Evolutionary conservation across 2,888 invertebrate species (phyloP), one percentile per base, ranked within the genome.

Genomic region (Harpalus rubripes): DNA sequence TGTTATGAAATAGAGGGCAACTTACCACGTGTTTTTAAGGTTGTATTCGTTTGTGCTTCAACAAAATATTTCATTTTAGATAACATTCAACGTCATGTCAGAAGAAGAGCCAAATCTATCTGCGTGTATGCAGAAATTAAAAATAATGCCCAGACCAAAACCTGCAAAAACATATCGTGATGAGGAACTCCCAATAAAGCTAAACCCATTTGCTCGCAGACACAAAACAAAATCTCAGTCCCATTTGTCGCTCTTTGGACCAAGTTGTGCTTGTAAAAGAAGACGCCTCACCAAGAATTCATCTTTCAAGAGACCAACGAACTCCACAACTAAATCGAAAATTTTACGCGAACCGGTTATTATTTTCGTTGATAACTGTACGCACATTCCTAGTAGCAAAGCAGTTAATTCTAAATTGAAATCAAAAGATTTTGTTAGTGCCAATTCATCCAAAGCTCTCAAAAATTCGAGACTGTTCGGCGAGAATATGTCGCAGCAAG

Each of bases 271-370:
- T 86, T 86, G 59, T 89, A 88, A 85, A 89, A 89, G 85, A 81
- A 76, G 39, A 85, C 87, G 39, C 85, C 87, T 52, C 87, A 86
- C 44, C 86, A 90, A 16, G 90, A 89, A 86, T 90, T 89, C 85
- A 90, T 88, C 87, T 84, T 90, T 89, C 87, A 90, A 90, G 88
- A 89, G 87, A 85, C 88, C 86, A 86, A 87, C 86, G 92, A 92
- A 90, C 92, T 91, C 87, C 92, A 91, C 88, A 59, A 86, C 76
- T 59, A 89, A 88, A 85, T 91, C 90, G 86, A 93, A 92, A 90
- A 89, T 94, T 85, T 89, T 94, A 44, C 93, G 92, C 87, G 93
- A 94, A 87, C 94, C 94, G 52, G 91, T 93, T 76, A 89, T 94
- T 86, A 93, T 93, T 88, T 90, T 93, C 86, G 89, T 93, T 7